These are phyloP conservation scores for Elmis aenea DNA, from an alignment of 2,888 invertebrate species.

Conservation along the genomic window DNA sequence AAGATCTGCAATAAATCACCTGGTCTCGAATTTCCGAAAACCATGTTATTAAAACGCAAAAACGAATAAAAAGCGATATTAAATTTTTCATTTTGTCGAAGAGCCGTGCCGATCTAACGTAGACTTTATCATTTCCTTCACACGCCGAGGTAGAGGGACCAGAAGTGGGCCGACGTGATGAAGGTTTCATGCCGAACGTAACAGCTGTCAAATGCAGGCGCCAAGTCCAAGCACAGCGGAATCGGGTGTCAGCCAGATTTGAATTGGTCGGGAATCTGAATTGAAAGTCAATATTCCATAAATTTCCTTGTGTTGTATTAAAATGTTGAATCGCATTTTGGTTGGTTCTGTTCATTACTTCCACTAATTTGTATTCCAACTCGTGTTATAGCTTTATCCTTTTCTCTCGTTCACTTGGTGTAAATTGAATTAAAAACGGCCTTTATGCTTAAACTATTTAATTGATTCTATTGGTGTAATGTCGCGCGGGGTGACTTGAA, in stretches of 20 bases:
- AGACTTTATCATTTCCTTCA: no score
- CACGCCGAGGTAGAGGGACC: no score
- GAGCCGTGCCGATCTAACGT: not conserved
- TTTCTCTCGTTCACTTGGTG: no score
- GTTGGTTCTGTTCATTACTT: slow-evolving; percentile 10
- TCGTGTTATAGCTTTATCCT: no score
- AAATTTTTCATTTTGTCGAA: slow-evolving; percentile 8
- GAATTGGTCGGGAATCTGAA: slow-evolving; percentile 14
- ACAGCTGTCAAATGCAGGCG: slow-evolving; percentile 13
- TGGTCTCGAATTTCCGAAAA: slow-evolving; percentile 1
- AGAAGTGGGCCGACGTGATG: no score
- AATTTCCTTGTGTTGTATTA: slow-evolving; percentile 13
- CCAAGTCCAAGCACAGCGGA: slow-evolving; percentile 9
- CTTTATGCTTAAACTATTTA: no score
- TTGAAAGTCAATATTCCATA: slow-evolving; percentile 16
- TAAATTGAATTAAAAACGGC: no score
- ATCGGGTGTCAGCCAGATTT: slow-evolving; percentile 11
- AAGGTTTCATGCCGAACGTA: no score
- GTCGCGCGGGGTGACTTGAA: no score
- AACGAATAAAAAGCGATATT: slow-evolving; percentile 8
- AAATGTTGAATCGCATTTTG: slow-evolving; percentile 10
- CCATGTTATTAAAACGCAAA: slow-evolving; percentile 9
- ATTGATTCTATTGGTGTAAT: no score
- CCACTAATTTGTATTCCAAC: slow-evolving; percentile 3
- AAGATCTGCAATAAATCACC: slow-evolving; percentile 5